A percentile compares a stretch with the other conserved stretches of the same genome.
phyloP scores from a whole-genome alignment of 2,888 invertebrate genomes.

The Troides oblongomaculatus region DNA sequence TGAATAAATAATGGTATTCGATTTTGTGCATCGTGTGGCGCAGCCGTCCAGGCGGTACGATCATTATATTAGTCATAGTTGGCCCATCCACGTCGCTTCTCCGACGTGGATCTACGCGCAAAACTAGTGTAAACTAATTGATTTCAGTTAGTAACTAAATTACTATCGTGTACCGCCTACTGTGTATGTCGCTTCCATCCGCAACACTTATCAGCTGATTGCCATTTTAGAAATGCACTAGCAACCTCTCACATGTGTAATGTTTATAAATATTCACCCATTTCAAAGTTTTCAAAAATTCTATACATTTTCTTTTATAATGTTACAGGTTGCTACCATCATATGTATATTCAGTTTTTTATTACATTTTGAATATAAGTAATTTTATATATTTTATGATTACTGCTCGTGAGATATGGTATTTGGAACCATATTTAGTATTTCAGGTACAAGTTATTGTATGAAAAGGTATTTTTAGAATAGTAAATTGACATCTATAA shows the following conservation, averaged over 20 bases:
- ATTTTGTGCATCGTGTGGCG: conserved; percentile 69
- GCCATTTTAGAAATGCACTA: conserved; percentile 53
- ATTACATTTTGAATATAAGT: too few relatives aligned
- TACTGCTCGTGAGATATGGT: too few relatives aligned
- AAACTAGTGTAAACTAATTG: conserved; percentile 52
- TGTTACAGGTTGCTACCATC: too few relatives aligned
- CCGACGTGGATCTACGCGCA: conserved; percentile 32
- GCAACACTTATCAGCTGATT: conserved; percentile 75
- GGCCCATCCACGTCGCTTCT: conserved; percentile 31
- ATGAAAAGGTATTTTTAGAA: too few relatives aligned
- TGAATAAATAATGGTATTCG: conserved; percentile 73
- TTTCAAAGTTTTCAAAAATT: conserved; percentile 31
- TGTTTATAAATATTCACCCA: conserved; percentile 50
- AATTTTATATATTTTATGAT: too few relatives aligned
- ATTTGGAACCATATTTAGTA: too few relatives aligned
- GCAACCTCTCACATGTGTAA: conserved; percentile 47
- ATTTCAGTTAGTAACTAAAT: conserved; percentile 62
- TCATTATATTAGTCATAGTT: conserved; percentile 46
- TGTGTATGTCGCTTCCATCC: conserved; percentile 45
- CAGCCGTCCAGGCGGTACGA: conserved; percentile 51
- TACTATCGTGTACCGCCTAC: conserved; percentile 53
- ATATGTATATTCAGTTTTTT: too few relatives aligned
- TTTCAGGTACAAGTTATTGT: too few relatives aligned
- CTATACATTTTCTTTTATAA: too few relatives aligned
- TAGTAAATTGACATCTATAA: too few relatives aligned